Percentiles rank a stretch among this genome's conserved stretches.
phyloP scores from a whole-genome alignment of 2,888 invertebrate species.

The Phyto melanocephala region DNA sequence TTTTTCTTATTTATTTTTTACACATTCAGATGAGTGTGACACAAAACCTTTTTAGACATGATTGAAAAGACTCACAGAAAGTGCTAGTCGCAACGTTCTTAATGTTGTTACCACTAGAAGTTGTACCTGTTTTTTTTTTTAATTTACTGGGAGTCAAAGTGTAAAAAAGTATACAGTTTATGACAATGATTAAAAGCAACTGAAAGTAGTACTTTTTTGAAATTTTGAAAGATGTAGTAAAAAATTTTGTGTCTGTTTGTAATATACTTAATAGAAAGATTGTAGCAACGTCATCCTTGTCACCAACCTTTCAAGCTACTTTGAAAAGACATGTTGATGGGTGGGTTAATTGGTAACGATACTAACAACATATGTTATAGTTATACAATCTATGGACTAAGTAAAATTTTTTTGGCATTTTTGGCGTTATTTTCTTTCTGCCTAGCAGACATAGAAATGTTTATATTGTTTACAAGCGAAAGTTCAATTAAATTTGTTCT shows the following conservation, averaged over 20 bases:
- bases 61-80: neutral
- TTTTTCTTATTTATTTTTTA: neutral
- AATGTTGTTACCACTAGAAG: conserved; percentile 14
- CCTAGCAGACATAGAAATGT: too few relatives aligned
- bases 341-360: neutral
- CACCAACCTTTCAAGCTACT: neutral
- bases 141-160: conserved; percentile 8
- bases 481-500: too few relatives aligned
- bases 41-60: conserved; percentile 16
- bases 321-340: neutral
- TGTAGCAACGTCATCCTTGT: neutral
- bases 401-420: too few relatives aligned
- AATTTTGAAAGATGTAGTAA: neutral
- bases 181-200: conserved; percentile 48
- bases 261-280: neutral
- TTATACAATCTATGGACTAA: too few relatives aligned
- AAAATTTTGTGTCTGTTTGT: neutral
- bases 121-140: neutral
- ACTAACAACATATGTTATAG: too few relatives aligned
- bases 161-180: conserved; percentile 10
- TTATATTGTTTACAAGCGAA: too few relatives aligned
- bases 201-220: conserved; percentile 31
- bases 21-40: neutral
- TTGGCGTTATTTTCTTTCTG: too few relatives aligned
- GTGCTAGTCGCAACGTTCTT: neutral